phyloP scores from a whole-genome alignment of 2,113 vertebrate genomes.

The Telmatochromis brachygnathus region DNA sequence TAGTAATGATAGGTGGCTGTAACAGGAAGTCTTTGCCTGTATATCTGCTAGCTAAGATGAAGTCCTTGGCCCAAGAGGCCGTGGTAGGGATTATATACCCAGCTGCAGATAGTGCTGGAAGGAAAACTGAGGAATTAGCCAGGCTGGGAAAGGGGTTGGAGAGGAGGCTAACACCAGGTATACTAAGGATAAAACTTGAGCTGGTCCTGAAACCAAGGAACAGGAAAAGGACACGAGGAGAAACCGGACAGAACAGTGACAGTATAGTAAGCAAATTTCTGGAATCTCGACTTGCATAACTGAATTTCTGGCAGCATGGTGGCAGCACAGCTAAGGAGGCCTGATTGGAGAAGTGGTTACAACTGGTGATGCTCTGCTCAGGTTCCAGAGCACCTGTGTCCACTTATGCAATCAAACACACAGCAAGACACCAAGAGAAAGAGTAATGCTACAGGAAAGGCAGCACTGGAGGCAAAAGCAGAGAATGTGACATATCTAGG shows the following conservation, averaged over 20 bases:
- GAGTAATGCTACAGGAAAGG: not conserved
- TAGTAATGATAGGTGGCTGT: not conserved
- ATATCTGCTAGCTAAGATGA: not conserved
- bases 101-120: not conserved
- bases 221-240: not conserved
- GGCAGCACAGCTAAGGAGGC: not conserved
- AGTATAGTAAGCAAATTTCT: not conserved
- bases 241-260: not conserved
- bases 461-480: not conserved
- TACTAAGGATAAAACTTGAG: not conserved
- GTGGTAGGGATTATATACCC: accelerated
- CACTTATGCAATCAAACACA: not conserved
- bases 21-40: not conserved
- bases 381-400: not conserved
- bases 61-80: not conserved
- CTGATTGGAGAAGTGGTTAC: not conserved
- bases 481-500: not conserved
- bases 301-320: not conserved
- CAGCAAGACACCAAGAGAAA: not conserved
- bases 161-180: not conserved
- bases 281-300: accelerated
- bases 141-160: accelerated
- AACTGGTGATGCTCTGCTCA: not conserved
- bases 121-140: not conserved
- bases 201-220: not conserved